Base-by-base conservation (phyloP, 64 coral and sea anemone species). In the Hydrozoanthus tunicans region DNA sequence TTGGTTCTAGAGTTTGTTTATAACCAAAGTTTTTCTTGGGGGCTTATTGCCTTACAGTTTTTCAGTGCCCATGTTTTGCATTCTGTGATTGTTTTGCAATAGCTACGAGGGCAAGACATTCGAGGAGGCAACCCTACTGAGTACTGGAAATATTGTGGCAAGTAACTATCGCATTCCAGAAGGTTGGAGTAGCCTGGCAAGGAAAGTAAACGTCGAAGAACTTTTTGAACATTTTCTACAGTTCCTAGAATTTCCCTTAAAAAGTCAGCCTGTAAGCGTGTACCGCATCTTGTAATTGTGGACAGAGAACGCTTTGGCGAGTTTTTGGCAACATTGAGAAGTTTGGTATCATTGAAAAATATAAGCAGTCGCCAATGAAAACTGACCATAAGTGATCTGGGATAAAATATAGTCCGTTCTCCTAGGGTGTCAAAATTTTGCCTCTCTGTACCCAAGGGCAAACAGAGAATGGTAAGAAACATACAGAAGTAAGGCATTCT, bases 111-210 rank as follows among this genome's bases (percentile, higher is more conserved):
- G 53, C 79, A 82, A 3, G 54, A 14, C 79, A 83, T 91, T 2
- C 25, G 9, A 59, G 65, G 13, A 74, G 67, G 5, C 20, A n/a
- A 6, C 0, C 90, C 90, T 4, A 62, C 72, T 0, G 79, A 51
- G 14, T 82, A 91, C 5, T 58, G 64, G n/a, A 52, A 91, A 73
- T 82, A 91, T 14, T 79, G 7, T 7, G 32, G 65, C 8, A 91
- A 59, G 20, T 91, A 82, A 4, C 58, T 73, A 26, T 91, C 79
- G 25, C 90, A 91, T 69, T 91, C 90, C 12, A 82, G 24, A n/a
- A 91, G 56, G 56, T 91, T 91, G 0, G 79, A 82, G 20, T 82
- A 82, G 7, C 90, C 60, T 60, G 78, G 60, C 6, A 82, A 52
- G 0, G 90, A 91, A 14, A 82, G 57, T 3, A 91, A 23, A 0